Evolutionary conservation across 2,113 vertebrate genomes (phyloP).

Genomic region (Microcebus jonahi): DNA sequence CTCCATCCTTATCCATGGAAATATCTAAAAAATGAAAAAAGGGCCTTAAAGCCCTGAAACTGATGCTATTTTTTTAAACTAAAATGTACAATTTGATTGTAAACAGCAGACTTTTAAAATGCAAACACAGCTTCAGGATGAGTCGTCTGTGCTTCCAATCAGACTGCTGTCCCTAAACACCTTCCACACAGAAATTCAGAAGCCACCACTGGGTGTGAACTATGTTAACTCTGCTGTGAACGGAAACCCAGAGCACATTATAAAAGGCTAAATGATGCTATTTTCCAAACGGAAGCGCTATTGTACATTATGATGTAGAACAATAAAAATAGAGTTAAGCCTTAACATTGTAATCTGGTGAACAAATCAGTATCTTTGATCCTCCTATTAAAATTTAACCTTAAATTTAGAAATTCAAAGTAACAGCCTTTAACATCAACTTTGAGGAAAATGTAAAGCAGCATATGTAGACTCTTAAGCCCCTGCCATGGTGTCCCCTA

Average conservation of each 20-base stretch:
- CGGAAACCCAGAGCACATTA: background rate
- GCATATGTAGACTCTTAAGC: background rate
- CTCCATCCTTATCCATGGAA: background rate
- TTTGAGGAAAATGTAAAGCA: background rate
- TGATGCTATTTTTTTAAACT: background rate
- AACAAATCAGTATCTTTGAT: background rate
- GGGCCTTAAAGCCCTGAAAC: background rate
- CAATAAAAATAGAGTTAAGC: background rate
- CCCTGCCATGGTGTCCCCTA: background rate
- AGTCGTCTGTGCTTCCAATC: background rate
- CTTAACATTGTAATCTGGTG: background rate
- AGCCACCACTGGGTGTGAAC: background rate
- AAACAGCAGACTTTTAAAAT: background rate
- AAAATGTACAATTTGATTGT: background rate
- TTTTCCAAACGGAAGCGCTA: background rate
- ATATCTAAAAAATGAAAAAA: background rate
- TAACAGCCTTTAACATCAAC: background rate
- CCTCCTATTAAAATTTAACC: background rate
- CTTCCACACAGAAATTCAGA: background rate
- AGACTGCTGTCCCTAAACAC: background rate
- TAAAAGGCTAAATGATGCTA: background rate
- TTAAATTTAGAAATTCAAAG: slow-evolving; percentile 20
- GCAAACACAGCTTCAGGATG: background rate
- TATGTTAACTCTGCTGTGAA: background rate
- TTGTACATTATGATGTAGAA: background rate